phyloP scores from a whole-genome alignment of 2,888 invertebrate species.

The Phyllotreta cruciferae region DNA sequence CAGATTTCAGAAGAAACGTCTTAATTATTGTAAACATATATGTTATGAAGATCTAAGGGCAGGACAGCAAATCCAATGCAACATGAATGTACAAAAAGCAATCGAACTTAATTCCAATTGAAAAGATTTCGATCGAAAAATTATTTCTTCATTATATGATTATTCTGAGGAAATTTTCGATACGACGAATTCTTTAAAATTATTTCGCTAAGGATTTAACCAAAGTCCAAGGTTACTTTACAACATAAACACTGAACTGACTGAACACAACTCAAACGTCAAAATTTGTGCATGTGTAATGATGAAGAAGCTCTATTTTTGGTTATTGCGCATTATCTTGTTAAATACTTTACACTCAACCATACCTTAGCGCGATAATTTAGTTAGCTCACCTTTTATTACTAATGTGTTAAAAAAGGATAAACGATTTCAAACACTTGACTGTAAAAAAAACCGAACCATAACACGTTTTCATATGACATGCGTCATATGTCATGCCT shows the following conservation, averaged over 20 bases:
- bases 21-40: constrained; percentile 1
- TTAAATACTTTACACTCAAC: no score
- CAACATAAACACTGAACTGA: constrained; percentile 6
- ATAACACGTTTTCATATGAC: no score
- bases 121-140: constrained; percentile 8
- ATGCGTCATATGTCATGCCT: no score
- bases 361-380: no score
- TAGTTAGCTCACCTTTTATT: no score
- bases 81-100: constrained; percentile 7
- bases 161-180: constrained; percentile 5
- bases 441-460: no score
- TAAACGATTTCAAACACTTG: no score
- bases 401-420: no score
- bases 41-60: neutral
- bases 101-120: neutral
- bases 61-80: constrained; percentile 10
- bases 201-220: neutral
- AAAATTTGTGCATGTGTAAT: constrained; percentile 4
- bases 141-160: constrained; percentile 7
- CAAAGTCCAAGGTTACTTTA: constrained; percentile 23
- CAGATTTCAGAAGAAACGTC: constrained; percentile 3
- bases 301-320: constrained; percentile 1
- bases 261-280: constrained; percentile 4
- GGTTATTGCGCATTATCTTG: no score
- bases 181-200: constrained; percentile 4